phyloP scores from a whole-genome alignment of 2,113 vertebrate species.

The Lamprologus callipterus region DNA sequence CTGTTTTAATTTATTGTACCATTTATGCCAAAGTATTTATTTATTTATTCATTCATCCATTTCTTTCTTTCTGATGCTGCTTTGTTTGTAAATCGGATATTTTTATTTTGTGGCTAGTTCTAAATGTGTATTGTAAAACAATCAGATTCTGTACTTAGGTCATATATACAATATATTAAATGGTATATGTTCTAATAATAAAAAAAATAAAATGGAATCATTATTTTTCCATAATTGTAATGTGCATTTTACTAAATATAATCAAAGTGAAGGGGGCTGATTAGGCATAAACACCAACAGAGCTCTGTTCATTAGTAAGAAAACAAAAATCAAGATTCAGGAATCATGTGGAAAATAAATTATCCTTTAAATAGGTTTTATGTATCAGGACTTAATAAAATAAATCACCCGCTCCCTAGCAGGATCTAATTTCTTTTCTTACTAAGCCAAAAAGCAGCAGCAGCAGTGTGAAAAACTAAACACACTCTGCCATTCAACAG shows the following conservation, averaged over 20 bases:
- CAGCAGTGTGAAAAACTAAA: neutral
- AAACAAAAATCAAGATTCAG: neutral
- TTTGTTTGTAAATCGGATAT: constrained; percentile 64
- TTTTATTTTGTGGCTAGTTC: constrained; percentile 62
- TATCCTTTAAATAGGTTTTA: neutral
- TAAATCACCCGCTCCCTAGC: neutral
- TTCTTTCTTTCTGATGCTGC: constrained; percentile 40
- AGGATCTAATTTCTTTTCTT: neutral
- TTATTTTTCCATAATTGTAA: constrained; percentile 54
- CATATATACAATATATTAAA: constrained; percentile 42
- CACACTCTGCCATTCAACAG: accelerated
- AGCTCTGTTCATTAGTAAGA: neutral
- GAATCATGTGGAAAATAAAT: neutral
- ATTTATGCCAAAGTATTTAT: constrained; percentile 40
- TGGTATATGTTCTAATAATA: constrained; percentile 71
- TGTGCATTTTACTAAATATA: constrained; percentile 6
- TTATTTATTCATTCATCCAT: constrained; percentile 47
- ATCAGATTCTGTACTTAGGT: constrained; percentile 55
- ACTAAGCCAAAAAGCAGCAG: neutral
- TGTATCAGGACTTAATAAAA: neutral
- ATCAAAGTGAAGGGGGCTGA: neutral
- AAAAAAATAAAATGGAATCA: constrained; percentile 65
- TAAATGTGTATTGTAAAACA: constrained; percentile 56
- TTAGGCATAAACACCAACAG: neutral
- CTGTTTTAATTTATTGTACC: constrained; percentile 34